Base-by-base conservation (phyloP, 2,888 invertebrate species). In the Hirtodrosophila cameraria region DNA sequence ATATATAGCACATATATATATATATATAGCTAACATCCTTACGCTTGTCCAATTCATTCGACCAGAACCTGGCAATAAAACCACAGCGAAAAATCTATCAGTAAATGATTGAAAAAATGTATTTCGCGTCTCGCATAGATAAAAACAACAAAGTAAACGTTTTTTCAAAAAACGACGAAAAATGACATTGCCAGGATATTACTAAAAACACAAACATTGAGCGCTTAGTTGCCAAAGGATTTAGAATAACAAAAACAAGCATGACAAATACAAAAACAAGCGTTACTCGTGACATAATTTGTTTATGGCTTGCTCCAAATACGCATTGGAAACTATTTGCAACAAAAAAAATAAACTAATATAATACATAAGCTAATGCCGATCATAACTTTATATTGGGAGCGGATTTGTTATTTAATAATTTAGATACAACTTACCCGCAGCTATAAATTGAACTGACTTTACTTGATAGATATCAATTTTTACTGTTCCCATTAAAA, bases 91-190 rank as follows among this genome's bases (percentile, higher is more conserved):
- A 80, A 68, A 73, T 68, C 71, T 67, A 76, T 73, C 76, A 63
- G 70, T 64, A 76, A 76, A 74, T 70, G 73, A 78, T 81, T 61
- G 65, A 60, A 74, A 82, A 76, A 81, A 69, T 65, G 66, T 58
- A 61, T 66, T 57, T 60, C 36, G 49, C 38, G 20, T 41, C 28
- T 28, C 33, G 45, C 57, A 35, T 43, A 13, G 12, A 59, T 16
- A 53, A 16, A 43, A 39, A 25, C 8, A 46, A 18, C 28, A 13
- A 35, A 18, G 35, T n/a, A 42, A 30, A 33, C 45, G 35, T 27
- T 43, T 27, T 43, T 6, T 7, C 7, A 8, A n/a, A 43, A 41
- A 12, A n/a, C n/a, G 5, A 38, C 15, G 7, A 46, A 53, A 48
- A 69, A 27, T 50, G 33, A 60, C 52, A 63, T 9, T 15, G 35